phyloP scores from a whole-genome alignment of 2,113 vertebrate genomes.

The Lethenteron reissneri region DNA sequence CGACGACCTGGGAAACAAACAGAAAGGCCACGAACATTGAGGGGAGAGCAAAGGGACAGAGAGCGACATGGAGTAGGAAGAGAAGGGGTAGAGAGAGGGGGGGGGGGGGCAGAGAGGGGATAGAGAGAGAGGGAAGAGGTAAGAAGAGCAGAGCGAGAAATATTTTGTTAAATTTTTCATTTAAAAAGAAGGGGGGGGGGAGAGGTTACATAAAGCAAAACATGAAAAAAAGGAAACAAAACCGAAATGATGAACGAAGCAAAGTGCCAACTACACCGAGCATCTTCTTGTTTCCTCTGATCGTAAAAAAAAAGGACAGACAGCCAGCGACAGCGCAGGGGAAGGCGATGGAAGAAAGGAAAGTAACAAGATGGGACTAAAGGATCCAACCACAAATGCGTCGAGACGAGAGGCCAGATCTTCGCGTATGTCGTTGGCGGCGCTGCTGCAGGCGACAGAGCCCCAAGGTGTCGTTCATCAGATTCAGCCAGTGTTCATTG shows the following conservation, averaged over 20 bases:
- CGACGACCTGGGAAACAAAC: too few relatives aligned
- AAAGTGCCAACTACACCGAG: too few relatives aligned
- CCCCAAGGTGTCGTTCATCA: too few relatives aligned
- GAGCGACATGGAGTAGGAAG: not conserved
- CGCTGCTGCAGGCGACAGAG: too few relatives aligned
- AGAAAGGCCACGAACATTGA: not conserved
- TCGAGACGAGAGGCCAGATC: too few relatives aligned
- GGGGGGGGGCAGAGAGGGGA: too few relatives aligned
- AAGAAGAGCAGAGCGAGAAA: not conserved
- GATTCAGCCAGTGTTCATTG: too few relatives aligned
- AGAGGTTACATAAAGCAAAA: not conserved
- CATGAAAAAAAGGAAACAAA: not conserved
- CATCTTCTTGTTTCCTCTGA: too few relatives aligned
- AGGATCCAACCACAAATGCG: too few relatives aligned
- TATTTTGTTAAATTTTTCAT: too few relatives aligned
- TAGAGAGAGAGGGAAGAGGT: not conserved
- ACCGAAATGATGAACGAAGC: not conserved
- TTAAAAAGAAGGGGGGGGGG: not conserved
- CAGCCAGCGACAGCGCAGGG: not conserved
- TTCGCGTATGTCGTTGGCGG: too few relatives aligned
- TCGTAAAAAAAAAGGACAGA: not conserved
- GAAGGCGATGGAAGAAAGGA: not conserved
- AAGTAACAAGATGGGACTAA: not conserved
- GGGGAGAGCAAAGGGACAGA: not conserved
- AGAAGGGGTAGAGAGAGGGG: not conserved